Percentiles rank a stretch among this genome's conserved stretches.
These are phyloP conservation scores for Erannis defoliaria DNA, from an alignment of 2,888 invertebrate genomes.

Conservation along the genomic window DNA sequence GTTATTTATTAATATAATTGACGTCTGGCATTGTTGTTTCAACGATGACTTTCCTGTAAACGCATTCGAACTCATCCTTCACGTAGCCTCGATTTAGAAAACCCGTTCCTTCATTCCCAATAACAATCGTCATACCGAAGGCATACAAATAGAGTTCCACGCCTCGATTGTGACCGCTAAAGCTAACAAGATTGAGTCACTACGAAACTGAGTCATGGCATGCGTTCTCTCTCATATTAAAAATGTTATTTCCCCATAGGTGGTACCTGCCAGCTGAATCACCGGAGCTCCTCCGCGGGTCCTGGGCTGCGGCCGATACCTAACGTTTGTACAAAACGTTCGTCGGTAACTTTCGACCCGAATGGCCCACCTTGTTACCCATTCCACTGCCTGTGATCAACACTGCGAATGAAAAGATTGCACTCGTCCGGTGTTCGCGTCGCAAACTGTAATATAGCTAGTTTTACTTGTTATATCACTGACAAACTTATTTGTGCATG, in stretches of 20 bases:
- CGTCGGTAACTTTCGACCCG: conserved; percentile 29
- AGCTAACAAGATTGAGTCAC: conserved; percentile 73
- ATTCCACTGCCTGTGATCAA: conserved; percentile 82
- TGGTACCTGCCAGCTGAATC: conserved; percentile 71
- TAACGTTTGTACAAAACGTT: conserved; percentile 27
- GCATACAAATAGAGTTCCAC: conserved; percentile 49
- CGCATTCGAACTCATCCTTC: conserved; percentile 5
- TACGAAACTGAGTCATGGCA: conserved; percentile 59
- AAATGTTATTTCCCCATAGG: conserved; percentile 71
- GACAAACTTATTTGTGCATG: conserved; percentile 23
- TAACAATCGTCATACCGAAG: conserved; percentile 50
- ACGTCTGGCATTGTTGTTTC: background rate
- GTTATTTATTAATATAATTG: background rate
- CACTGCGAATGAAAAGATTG: conserved; percentile 75
- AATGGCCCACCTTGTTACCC: conserved; percentile 60
- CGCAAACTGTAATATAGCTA: conserved; percentile 67
- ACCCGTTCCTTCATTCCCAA: conserved; percentile 15
- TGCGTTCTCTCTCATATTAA: conserved; percentile 62
- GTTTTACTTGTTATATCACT: conserved; percentile 29
- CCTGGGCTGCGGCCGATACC: conserved; percentile 43
- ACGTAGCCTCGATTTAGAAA: conserved; percentile 6
- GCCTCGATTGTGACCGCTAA: conserved; percentile 62
- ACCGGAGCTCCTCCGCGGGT: conserved; percentile 54
- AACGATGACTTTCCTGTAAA: conserved; percentile 19
- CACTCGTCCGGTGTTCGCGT: conserved; percentile 77